Conservation (phyloP, 1,140 invertebrate genomes). For the Vollenhovia emeryi region DNA sequence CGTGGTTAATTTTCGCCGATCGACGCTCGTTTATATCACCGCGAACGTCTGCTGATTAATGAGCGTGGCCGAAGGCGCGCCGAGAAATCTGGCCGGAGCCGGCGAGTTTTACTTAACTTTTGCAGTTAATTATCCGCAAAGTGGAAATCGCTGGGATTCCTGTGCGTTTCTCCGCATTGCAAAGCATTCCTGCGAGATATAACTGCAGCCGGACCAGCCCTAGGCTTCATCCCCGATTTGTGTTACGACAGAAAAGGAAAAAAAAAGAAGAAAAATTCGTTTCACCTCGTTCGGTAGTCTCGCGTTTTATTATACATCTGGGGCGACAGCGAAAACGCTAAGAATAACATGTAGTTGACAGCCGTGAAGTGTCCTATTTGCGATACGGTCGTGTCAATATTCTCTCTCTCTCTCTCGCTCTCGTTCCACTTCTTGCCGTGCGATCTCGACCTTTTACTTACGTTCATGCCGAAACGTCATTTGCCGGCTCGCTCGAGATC, state of each 20-base stretch:
- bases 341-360: not conserved
- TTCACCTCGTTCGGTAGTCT: not conserved
- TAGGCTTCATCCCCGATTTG: not conserved
- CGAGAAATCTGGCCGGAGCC: not conserved
- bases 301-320: not conserved
- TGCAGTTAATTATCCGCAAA: constrained; percentile 44
- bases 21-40: not conserved
- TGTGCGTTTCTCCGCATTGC: not conserved
- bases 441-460: not conserved
- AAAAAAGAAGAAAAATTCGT: not conserved
- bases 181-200: constrained; percentile 29
- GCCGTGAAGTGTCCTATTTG: not conserved
- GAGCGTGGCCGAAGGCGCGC: not conserved
- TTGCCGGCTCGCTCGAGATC: not conserved
- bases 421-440: not conserved
- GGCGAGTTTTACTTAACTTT: constrained; percentile 36
- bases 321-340: not conserved
- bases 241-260: too few species aligned
- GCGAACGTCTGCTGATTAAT: not conserved
- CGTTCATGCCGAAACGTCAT: not conserved
- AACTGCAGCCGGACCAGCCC: not conserved
- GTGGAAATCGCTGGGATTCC: constrained; percentile 29
- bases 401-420: not conserved
- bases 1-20: not conserved
- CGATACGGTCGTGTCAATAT: not conserved